These are phyloP conservation scores for Lepidurus couesii DNA, from an alignment of 1,140 invertebrate species.

Conservation along the genomic window DNA sequence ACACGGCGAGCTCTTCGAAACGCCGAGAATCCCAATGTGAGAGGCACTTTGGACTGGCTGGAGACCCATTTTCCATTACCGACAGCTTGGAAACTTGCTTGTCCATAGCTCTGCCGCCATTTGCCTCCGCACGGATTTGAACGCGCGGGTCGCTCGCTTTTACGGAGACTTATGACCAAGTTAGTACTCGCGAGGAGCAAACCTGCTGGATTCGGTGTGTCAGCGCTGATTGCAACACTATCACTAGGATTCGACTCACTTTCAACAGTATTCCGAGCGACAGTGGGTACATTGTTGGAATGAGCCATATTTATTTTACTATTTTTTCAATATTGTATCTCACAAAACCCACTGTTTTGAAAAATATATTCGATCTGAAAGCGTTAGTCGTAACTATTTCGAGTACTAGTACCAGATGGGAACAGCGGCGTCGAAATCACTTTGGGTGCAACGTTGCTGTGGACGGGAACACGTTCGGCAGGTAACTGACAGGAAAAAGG, in stretches of 20 bases:
- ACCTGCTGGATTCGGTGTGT: neutral
- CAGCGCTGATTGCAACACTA: neutral
- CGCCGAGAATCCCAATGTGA: conserved; percentile 32
- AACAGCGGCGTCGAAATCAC: too few relatives aligned
- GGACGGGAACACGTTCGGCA: neutral
- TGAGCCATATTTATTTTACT: neutral
- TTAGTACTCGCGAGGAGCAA: neutral
- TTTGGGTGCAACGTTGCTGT: neutral
- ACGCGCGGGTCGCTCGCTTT: neutral
- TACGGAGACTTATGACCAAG: neutral
- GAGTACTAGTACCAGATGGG: too few relatives aligned
- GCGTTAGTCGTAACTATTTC: too few relatives aligned
- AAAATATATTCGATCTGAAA: too few relatives aligned
- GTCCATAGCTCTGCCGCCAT: conserved; percentile 1
- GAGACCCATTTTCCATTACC: neutral
- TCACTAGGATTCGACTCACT: neutral
- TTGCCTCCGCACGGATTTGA: neutral
- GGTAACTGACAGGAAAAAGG: conserved; percentile 9
- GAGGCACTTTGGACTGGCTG: neutral
- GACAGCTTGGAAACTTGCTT: neutral
- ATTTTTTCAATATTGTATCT: neutral
- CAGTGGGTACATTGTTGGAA: neutral
- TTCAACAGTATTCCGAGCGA: neutral
- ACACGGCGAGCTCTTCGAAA: conserved; percentile 29
- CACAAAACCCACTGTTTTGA: too few relatives aligned